Percentiles rank a stretch among this genome's conserved stretches.
These are phyloP conservation scores for Palythoa grandis DNA, from an alignment of 92 coral and sea anemone species.

Conservation along the genomic window DNA sequence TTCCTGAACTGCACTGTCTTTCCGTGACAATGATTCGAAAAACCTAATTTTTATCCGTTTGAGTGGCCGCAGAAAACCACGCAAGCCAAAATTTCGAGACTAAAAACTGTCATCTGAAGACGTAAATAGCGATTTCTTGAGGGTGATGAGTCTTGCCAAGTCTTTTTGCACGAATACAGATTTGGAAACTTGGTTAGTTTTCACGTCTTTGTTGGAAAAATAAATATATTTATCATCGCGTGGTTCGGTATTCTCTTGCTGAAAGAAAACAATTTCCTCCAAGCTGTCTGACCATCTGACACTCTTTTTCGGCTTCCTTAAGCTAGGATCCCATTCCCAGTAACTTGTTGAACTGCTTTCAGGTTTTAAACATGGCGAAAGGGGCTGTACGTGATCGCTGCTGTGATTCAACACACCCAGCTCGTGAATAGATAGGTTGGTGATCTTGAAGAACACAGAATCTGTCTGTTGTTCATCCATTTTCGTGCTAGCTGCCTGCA, in stretches of 20 bases:
- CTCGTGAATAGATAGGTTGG: not conserved
- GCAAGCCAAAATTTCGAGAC: not conserved
- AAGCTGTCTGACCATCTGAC: slow-evolving; percentile 16
- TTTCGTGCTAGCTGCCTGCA: not conserved
- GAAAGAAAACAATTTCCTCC: slow-evolving; percentile 14
- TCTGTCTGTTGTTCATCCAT: not conserved
- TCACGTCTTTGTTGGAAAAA: not conserved
- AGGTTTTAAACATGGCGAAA: slow-evolving; percentile 1
- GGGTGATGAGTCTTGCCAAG: not conserved
- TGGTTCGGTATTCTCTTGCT: not conserved
- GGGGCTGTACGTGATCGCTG: not conserved
- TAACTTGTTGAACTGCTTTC: not conserved
- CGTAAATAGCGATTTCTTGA: slow-evolving; percentile 9
- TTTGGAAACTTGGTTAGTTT: not conserved
- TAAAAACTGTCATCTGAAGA: slow-evolving; percentile 5
- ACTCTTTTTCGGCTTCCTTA: not conserved
- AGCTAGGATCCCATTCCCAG: not conserved
- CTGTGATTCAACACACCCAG: not conserved
- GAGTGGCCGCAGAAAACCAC: not conserved
- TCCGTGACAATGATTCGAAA: too few species aligned
- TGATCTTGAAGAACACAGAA: not conserved
- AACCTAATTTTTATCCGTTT: too few species aligned
- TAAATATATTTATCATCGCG: not conserved
- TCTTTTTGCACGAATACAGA: not conserved
- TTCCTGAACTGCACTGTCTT: too few species aligned